Conservation (phyloP, 1,140 invertebrate genomes). For the Oncopeltus fasciatus region DNA sequence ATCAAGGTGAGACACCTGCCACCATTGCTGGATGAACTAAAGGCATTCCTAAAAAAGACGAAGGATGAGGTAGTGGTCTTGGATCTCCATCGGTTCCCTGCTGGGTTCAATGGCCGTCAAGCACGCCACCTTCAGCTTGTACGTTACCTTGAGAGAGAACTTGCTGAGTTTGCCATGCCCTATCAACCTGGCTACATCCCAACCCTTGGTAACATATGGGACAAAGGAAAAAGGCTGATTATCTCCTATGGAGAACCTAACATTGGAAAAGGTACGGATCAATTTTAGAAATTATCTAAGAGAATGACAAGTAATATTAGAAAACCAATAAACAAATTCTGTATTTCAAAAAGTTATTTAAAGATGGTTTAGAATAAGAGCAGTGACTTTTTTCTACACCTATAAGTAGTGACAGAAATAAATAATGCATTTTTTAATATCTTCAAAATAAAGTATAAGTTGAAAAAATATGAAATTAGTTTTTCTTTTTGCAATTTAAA, state of each 20-base stretch:
- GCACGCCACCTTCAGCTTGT: constrained; percentile 38
- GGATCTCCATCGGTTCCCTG: constrained; percentile 51
- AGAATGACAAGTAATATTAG: too few relatives aligned
- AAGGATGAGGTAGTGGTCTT: constrained; percentile 50
- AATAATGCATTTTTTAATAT: too few relatives aligned
- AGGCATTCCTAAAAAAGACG: constrained; percentile 42
- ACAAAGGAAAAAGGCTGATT: constrained; percentile 41
- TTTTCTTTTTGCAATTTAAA: too few relatives aligned
- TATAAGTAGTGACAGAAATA: too few relatives aligned
- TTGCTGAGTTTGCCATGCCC: constrained; percentile 39
- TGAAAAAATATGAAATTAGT: too few relatives aligned
- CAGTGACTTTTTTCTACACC: too few relatives aligned
- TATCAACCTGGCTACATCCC: constrained; percentile 31
- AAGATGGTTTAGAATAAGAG: too few relatives aligned
- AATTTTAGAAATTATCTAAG: too few relatives aligned
- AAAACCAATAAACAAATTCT: too few relatives aligned
- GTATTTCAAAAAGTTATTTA: too few relatives aligned
- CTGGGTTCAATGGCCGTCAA: constrained; percentile 43
- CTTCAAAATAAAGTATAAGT: too few relatives aligned
- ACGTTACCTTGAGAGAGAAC: constrained; percentile 41
- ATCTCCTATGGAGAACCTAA: constrained; percentile 47
- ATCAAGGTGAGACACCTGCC: constrained; percentile 46
- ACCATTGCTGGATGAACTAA: constrained; percentile 43
- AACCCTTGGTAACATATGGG: constrained; percentile 46
- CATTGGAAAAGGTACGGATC: constrained; percentile 37